Evolutionary conservation across 2,888 invertebrate genomes (phyloP).

Genomic region (Beris chalybata): DNA sequence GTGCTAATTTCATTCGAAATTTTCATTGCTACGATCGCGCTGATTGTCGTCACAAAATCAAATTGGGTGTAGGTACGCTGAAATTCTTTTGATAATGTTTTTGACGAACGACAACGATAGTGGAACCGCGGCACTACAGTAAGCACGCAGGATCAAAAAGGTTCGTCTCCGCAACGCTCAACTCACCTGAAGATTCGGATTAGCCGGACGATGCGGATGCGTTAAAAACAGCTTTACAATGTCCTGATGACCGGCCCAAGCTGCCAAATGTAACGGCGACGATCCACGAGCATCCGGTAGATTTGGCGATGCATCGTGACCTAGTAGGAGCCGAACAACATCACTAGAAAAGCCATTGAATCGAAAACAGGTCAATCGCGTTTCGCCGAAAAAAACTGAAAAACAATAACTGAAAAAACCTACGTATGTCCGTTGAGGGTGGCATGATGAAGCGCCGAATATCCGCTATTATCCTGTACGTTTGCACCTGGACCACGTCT

Average conservation of each 20-base stretch:
- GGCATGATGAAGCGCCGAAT: conserved; percentile 92
- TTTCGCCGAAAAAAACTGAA: not conserved
- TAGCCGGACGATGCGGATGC: conserved; percentile 79
- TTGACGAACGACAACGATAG: not conserved
- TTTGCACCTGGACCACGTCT: conserved; percentile 89
- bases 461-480: conserved; percentile 90
- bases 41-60: no score
- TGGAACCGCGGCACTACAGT: not conserved
- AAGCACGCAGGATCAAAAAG: conserved; percentile 21
- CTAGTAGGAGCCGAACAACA: conserved; percentile 79
- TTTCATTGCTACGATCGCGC: no score
- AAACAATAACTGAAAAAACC: conserved; percentile 41
- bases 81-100: no score
- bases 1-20: no score
- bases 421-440: conserved; percentile 91
- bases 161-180: no score
- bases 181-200: conserved; percentile 80
- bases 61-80: no score
- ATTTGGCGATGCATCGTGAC: conserved; percentile 82
- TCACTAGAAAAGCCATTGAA: conserved; percentile 62
- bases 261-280: conserved; percentile 89
- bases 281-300: conserved; percentile 88
- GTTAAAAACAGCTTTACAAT: conserved; percentile 83
- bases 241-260: conserved; percentile 91
- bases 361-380: conserved; percentile 37